Percentiles rank a stretch among this genome's conserved stretches.
These are phyloP conservation scores for Acleris laterana DNA, from an alignment of 2,888 invertebrate genomes.

Conservation along the genomic window DNA sequence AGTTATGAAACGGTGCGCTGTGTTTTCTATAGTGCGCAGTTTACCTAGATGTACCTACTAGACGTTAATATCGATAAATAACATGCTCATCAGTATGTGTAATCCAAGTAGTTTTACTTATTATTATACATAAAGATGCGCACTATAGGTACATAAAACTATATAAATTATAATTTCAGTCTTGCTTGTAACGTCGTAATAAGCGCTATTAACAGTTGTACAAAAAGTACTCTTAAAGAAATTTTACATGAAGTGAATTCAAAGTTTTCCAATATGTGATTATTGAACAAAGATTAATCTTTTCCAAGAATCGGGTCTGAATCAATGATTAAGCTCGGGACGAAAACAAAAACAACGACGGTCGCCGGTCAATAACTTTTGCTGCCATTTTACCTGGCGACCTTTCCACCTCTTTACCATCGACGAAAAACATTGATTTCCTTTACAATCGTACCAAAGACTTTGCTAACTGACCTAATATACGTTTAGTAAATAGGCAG, in stretches of 20 bases:
- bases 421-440: too few species aligned
- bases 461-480: neutral
- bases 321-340: constrained; percentile 45
- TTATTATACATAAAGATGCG: too few species aligned
- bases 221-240: too few species aligned
- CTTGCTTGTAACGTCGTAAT: too few species aligned
- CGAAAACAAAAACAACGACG: constrained; percentile 42
- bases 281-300: constrained; percentile 5
- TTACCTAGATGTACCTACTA: constrained; percentile 4
- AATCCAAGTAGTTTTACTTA: neutral
- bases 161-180: neutral
- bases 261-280: too few species aligned
- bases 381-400: constrained; percentile 49
- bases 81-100: neutral
- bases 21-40: constrained; percentile 31
- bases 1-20: constrained; percentile 38
- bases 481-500: neutral
- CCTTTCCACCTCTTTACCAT: constrained; percentile 44
- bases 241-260: too few species aligned
- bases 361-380: constrained; percentile 52
- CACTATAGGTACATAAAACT: too few species aligned
- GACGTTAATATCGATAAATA: constrained; percentile 2
- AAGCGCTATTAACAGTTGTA: too few species aligned
- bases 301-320: constrained; percentile 41
- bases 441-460: too few species aligned